Evolutionary conservation across 1,140 invertebrate genomes (phyloP).

Genomic region (Drosophila varians): DNA sequence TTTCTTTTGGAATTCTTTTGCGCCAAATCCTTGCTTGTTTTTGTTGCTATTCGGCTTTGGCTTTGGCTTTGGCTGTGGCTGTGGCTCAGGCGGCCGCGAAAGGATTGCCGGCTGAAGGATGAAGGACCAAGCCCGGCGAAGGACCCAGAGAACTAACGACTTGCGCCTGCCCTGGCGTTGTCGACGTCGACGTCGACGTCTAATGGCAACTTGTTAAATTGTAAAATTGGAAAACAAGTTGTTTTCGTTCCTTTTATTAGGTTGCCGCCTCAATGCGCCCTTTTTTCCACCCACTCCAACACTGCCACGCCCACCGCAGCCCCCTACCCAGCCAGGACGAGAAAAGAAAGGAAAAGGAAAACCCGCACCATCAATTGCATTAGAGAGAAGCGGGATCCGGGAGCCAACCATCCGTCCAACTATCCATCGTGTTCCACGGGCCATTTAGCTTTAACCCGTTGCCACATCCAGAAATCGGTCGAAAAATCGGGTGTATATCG

Average conservation of each 20-base stretch:
- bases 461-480: slow-evolving; percentile 19
- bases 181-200: slow-evolving; percentile 53
- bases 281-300: slow-evolving; percentile 12
- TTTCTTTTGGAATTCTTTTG: slow-evolving; percentile 74
- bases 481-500: background rate
- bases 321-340: background rate
- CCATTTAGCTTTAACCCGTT: slow-evolving; percentile 63
- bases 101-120: slow-evolving; percentile 54
- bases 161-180: slow-evolving; percentile 42
- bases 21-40: slow-evolving; percentile 30
- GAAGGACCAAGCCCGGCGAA: slow-evolving; percentile 21
- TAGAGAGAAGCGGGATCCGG: slow-evolving; percentile 28
- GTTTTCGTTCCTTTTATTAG: slow-evolving; percentile 82
- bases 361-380: slow-evolving; percentile 58
- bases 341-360: background rate
- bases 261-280: slow-evolving; percentile 75
- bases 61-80: slow-evolving; percentile 1
- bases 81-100: slow-evolving; percentile 43
- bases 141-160: slow-evolving; percentile 54
- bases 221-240: slow-evolving; percentile 83
- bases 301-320: background rate
- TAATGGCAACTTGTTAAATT: slow-evolving; percentile 83
- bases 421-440: slow-evolving; percentile 52
- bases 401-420: slow-evolving; percentile 25
- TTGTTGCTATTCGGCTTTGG: slow-evolving; percentile 41